phyloP scores from a whole-genome alignment of 2,113 vertebrate species.

The Thymallus thymallus region DNA sequence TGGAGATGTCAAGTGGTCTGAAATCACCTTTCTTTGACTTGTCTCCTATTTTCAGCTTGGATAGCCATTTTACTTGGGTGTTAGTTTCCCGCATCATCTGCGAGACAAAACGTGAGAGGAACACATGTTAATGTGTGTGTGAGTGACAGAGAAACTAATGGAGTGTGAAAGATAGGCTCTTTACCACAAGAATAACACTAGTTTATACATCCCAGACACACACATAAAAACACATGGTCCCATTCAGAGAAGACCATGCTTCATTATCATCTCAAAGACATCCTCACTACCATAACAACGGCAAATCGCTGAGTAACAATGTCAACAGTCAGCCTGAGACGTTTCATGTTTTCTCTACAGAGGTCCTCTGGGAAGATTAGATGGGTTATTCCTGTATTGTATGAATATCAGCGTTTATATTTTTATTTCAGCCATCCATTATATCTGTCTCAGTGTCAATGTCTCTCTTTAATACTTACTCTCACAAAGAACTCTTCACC shows the following conservation, averaged over 20 bases:
- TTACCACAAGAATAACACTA: slow-evolving; percentile 4
- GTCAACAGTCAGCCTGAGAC: not conserved
- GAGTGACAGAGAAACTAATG: not conserved
- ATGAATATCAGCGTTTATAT: too few species aligned
- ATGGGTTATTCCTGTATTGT: too few species aligned
- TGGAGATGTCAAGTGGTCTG: not conserved
- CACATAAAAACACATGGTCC: not conserved
- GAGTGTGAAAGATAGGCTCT: not conserved
- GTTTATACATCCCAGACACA: slow-evolving; percentile 3
- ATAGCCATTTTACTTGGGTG: slow-evolving; percentile 82
- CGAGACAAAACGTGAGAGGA: slow-evolving; percentile 10
- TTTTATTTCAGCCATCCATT: too few species aligned
- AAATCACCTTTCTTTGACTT: slow-evolving; percentile 80
- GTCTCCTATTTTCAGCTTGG: slow-evolving; percentile 80
- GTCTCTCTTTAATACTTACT: slow-evolving; percentile 56
- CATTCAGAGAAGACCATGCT: slow-evolving; percentile 39
- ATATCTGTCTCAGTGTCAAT: too few species aligned
- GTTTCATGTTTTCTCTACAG: not conserved
- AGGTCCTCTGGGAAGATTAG: not conserved
- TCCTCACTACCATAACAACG: slow-evolving; percentile 51
- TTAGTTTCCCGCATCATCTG: slow-evolving; percentile 79
- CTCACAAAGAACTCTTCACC: slow-evolving; percentile 71
- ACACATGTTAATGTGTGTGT: not conserved
- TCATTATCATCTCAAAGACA: slow-evolving; percentile 59
- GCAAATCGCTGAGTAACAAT: slow-evolving; percentile 14